Evolutionary conservation across 1,140 invertebrate genomes (phyloP), one percentile per base, ranked within the genome.

Genomic region (Ceratosolen solmsi): DNA sequence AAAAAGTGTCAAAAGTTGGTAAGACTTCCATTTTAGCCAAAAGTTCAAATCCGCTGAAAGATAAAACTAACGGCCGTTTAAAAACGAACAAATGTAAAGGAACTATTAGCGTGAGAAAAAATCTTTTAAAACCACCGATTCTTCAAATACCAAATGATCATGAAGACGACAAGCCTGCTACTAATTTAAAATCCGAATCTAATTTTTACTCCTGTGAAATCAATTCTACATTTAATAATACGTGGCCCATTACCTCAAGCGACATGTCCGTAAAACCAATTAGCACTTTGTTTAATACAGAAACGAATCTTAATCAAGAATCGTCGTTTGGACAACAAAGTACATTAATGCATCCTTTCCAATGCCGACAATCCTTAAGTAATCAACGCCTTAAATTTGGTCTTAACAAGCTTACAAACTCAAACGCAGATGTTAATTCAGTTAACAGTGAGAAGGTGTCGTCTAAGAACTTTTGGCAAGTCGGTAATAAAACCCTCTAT

Each of bases 321-420:
- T 22, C 25, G 22, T 27, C 65, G 49, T 82, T 82, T 65, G 75
- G 75, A 1, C 81, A 82, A 41, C 74, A 83, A 74, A 79, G 56
- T 63, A 78, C 46, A 75, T 74, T 83, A 54, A 9, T 56, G 20
- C 51, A 78, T 49, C 82, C 82, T 4, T 83, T 83, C 13, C 82
- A 83, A 68, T 73, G 76, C 11, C 54, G 75, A 54, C 75, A 82
- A 73, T 82, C 81, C 15, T 51, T 82, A 27, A 73, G 20, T 17
- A 73, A 72, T 82, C 81, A 82, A 73, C 51, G 75, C 13, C 46
- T 78, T 27, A 82, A 78, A 76, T 82, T 82, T 73, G 81, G 81
- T 51, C 54, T 82, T 13, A 78, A 60, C 38, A 82, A 71, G 20
- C 13, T 38, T 33, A 27, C 41, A 20, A 17, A 68, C 11, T 20